phyloP scores from a whole-genome alignment of 2,113 vertebrate species.

The Centropristis striata region DNA sequence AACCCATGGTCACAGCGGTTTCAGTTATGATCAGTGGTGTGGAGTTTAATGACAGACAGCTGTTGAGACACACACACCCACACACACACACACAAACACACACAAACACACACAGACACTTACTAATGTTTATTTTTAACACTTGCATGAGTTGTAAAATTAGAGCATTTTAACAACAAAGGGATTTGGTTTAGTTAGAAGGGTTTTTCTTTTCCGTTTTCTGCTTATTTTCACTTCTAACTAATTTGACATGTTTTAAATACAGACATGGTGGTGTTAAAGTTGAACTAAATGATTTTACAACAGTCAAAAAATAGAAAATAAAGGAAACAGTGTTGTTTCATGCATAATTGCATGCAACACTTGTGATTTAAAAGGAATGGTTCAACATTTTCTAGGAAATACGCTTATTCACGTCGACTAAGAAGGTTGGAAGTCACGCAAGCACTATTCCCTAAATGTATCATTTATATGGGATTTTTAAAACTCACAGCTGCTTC shows the following conservation, averaged over 20 bases:
- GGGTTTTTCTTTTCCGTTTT: constrained; percentile 26
- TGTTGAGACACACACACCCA: constrained; percentile 13
- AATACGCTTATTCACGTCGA: not conserved
- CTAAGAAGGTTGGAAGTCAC: not conserved
- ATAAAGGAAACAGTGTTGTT: constrained; percentile 19
- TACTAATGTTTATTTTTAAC: constrained; percentile 71
- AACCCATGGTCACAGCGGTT: constrained; percentile 25
- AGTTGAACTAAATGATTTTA: constrained; percentile 37
- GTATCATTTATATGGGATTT: no score
- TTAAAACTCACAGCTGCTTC: no score
- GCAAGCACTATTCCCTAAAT: no score
- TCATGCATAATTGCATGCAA: constrained; percentile 18
- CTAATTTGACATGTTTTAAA: constrained; percentile 41
- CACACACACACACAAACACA: constrained; percentile 4
- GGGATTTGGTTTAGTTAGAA: constrained; percentile 9
- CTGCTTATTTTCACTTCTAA: constrained; percentile 35
- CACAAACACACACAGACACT: constrained; percentile 1
- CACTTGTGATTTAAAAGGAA: constrained; percentile 17
- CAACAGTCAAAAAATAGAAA: constrained; percentile 55
- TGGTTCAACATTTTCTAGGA: not conserved
- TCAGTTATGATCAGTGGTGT: constrained; percentile 41
- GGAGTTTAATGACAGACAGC: constrained; percentile 65
- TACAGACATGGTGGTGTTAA: constrained; percentile 15
- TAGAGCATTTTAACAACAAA: constrained; percentile 33
- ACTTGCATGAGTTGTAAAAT: constrained; percentile 53